Evolutionary conservation across 2,888 invertebrate species (phyloP).

Genomic region (Nineta flava): DNA sequence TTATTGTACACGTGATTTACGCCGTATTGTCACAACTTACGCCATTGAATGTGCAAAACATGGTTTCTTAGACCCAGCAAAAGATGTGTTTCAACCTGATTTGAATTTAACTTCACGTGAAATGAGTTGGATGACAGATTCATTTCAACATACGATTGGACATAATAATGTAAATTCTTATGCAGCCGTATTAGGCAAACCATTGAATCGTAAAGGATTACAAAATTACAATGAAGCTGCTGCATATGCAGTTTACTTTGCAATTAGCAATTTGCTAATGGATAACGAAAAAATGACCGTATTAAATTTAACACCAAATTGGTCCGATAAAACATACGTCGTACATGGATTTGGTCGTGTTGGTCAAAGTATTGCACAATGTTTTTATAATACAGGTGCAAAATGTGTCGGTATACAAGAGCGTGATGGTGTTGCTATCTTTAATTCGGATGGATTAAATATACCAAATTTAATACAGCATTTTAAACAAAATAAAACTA

Average conservation of each 20-base stretch:
- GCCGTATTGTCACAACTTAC: conserved; percentile 18
- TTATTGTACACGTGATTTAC: conserved; percentile 19
- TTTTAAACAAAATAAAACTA: conserved; percentile 16
- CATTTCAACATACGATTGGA: conserved; percentile 2
- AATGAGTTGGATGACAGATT: conserved; percentile 19
- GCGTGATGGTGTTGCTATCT: conserved; percentile 17
- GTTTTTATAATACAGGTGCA: conserved; percentile 19
- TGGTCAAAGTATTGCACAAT: conserved; percentile 18
- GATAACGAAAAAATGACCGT: conserved; percentile 17
- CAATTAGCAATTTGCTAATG: conserved; percentile 19
- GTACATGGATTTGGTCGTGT: conserved; percentile 24
- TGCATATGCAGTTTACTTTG: conserved; percentile 18
- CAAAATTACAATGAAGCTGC: conserved; percentile 17
- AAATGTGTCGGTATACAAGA: conserved; percentile 25
- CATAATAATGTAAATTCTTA: conserved; percentile 2
- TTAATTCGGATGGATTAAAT: conserved; percentile 21
- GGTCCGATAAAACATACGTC: conserved; percentile 23
- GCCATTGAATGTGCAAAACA: conserved; percentile 16
- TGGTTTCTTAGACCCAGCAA: conserved; percentile 15
- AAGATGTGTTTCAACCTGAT: conserved; percentile 23
- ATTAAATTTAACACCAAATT: conserved; percentile 15
- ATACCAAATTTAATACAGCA: conserved; percentile 18
- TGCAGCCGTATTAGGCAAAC: background rate
- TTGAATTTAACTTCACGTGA: conserved; percentile 18
- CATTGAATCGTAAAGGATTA: conserved; percentile 8